phyloP scores from a whole-genome alignment of 2,888 invertebrate genomes.

The Lepidocyrtoides sp. region DNA sequence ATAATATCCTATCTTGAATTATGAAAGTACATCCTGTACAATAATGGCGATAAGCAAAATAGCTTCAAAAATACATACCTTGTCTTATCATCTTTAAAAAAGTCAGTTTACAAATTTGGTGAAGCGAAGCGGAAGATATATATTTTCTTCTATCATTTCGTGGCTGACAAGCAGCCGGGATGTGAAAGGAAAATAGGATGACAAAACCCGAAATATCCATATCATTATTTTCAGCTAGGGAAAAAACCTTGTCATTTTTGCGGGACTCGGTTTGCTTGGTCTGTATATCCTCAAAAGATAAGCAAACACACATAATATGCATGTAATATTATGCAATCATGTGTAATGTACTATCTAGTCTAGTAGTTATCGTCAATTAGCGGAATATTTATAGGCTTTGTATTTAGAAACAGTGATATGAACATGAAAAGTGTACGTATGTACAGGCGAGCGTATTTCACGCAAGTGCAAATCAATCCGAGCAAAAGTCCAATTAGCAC shows the following conservation, averaged over 20 bases:
- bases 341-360: background rate
- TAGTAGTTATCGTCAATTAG: constrained; percentile 24
- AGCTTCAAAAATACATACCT: background rate
- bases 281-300: background rate
- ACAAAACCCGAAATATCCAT: background rate
- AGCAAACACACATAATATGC: background rate
- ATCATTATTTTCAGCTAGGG: background rate
- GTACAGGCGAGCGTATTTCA: constrained; percentile 1
- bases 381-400: background rate
- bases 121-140: background rate
- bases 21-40: background rate
- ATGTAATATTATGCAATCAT: background rate
- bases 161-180: background rate
- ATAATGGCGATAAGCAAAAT: background rate
- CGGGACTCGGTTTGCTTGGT: background rate
- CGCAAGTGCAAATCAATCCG: constrained; percentile 23
- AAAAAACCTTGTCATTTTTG: background rate
- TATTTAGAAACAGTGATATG: background rate
- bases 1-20: too few species aligned
- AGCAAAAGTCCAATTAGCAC: constrained; percentile 59
- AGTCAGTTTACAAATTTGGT: background rate
- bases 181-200: background rate
- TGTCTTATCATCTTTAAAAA: background rate
- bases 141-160: background rate
- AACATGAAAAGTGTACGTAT: background rate